Evolutionary conservation across 1,140 invertebrate species (phyloP), one percentile per base, ranked within the genome.

Genomic region (Cardiocondyla obscurior): DNA sequence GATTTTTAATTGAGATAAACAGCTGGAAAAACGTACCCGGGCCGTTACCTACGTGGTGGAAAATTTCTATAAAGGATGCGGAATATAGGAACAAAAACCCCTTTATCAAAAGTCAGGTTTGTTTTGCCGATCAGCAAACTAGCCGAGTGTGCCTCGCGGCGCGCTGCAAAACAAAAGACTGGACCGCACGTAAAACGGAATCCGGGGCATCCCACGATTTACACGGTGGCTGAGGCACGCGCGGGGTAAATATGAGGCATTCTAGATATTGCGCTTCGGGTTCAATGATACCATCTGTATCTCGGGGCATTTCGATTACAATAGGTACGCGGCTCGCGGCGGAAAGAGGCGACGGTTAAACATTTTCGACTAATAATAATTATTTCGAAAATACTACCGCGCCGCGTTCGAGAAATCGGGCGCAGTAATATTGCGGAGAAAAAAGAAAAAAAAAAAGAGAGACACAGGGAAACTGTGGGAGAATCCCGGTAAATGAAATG

Each of bases 201-300:
- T 86, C 82, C 79, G 76, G 57, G 33, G 84, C 36, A 88, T 84
- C 7, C 85, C 22, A 16, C 53, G 81, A 84, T 86, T 85, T 84
- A 67, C 58, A 30, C 49, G 25, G 30, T n/a, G 51, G 44, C 67
- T 53, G 53, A 73, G 19, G 65, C 60, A n/a, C n/a, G 72, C 55
- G 28, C n/a, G 16, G 28, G 55, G 10, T 46, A 82, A 70, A 79
- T 33, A 65, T 51, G 55, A 49, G 51, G 65, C 67, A 85, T 72
- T 76, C 67, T 49, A 69, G 77, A 67, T 85, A 88, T 90, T 89
- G 86, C 82, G 86, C 90, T 91, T 91, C 83, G 81, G 58, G 82
- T 82, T 89, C 77, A 76, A 79, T 72, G 55, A 79, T 65, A 33
- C 69, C 60, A 83, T 82, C 30, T 53, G n/a, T 25, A 10, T 42